Evolutionary conservation across 2,888 invertebrate genomes (phyloP).

Genomic region (Tuberolachnus salignus): DNA sequence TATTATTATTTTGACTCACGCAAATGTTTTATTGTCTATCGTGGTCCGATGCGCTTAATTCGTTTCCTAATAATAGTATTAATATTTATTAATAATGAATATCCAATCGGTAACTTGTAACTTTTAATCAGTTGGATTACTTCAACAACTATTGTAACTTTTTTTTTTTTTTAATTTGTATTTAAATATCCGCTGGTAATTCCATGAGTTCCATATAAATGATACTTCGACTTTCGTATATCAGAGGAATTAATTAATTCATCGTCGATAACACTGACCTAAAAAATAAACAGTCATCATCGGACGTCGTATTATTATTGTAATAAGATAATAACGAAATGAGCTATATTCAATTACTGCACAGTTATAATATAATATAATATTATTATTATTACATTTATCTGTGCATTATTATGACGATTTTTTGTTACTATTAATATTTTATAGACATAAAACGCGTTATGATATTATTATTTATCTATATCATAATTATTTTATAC

Average conservation of each 20-base stretch:
- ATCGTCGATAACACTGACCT: constrained; percentile 47
- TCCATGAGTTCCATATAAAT: constrained; percentile 12
- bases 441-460: background rate
- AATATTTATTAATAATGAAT: too few species aligned
- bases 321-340: too few species aligned
- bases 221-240: constrained; percentile 34
- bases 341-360: background rate
- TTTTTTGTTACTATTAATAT: background rate
- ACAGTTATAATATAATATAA: constrained; percentile 6
- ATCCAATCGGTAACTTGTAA: too few species aligned
- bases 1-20: background rate
- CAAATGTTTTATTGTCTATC: background rate
- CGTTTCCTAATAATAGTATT: too few species aligned
- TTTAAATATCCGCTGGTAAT: background rate
- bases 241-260: constrained; percentile 48
- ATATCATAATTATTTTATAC: background rate
- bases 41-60: too few species aligned
- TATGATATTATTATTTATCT: background rate
- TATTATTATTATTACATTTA: background rate
- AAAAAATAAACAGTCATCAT: constrained; percentile 33
- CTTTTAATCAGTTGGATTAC: too few species aligned
- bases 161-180: background rate
- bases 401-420: background rate
- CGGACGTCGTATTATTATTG: too few species aligned
- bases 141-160: too few species aligned